These are phyloP conservation scores for Drosophila diplacantha DNA, from an alignment of 2,888 invertebrate species.

Conservation along the genomic window DNA sequence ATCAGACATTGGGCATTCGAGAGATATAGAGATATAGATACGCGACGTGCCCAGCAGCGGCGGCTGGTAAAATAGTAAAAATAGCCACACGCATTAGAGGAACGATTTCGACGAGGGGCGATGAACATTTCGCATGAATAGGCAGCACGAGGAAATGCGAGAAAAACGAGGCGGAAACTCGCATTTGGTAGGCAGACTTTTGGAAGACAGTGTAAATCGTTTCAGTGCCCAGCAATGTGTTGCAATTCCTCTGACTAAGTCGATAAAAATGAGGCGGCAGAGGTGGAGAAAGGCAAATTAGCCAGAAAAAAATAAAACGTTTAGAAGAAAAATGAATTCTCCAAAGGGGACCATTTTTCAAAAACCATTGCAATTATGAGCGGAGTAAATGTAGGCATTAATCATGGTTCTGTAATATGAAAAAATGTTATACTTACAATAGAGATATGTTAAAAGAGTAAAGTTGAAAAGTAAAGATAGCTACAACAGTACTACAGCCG, in stretches of 20 bases:
- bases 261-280: constrained; percentile 5
- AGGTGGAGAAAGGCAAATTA: constrained; percentile 3
- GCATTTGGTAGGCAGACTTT: constrained; percentile 37
- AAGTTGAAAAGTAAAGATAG: neutral
- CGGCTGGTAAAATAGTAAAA: constrained; percentile 47
- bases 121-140: constrained; percentile 52
- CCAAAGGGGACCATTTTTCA: neutral
- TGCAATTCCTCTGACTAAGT: constrained; percentile 27
- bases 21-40: constrained; percentile 51
- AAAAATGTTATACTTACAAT: neutral
- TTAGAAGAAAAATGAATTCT: constrained; percentile 2
- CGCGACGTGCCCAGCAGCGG: constrained; percentile 52
- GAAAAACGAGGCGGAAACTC: constrained; percentile 11
- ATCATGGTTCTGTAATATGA: neutral
- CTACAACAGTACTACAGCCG: no score
- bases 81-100: constrained; percentile 59
- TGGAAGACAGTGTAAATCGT: constrained; percentile 41
- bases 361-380: neutral
- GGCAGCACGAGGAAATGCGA: constrained; percentile 21
- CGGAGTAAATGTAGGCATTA: constrained; percentile 6
- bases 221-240: constrained; percentile 18
- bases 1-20: constrained; percentile 10
- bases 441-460: neutral
- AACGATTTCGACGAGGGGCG: constrained; percentile 43
- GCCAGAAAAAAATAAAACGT: constrained; percentile 3